These are phyloP conservation scores for Tupaia chinensis DNA, from an alignment of 2,113 vertebrate genomes.

Conservation along the genomic window DNA sequence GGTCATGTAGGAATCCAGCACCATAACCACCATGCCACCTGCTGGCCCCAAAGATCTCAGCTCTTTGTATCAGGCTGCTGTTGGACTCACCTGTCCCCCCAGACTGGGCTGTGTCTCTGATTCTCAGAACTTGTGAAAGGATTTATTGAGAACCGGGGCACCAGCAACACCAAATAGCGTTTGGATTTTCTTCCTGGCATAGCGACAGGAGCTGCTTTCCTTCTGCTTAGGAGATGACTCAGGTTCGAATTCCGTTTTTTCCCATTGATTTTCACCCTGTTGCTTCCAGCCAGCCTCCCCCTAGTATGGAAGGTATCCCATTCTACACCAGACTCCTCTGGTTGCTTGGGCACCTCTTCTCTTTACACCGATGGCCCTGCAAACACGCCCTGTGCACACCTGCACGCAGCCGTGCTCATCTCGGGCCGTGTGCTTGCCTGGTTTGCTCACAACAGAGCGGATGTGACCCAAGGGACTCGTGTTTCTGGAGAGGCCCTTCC, in stretches of 20 bases:
- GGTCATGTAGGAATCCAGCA: too few species aligned
- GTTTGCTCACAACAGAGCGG: background rate
- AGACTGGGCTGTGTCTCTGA: background rate
- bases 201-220: background rate
- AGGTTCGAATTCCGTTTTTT: background rate
- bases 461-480: background rate
- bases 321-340: background rate
- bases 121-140: background rate
- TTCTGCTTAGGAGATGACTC: background rate
- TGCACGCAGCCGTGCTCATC: background rate
- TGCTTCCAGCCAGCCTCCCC: background rate
- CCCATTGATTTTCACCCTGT: background rate
- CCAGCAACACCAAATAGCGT: background rate
- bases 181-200: background rate
- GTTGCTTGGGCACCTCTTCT: background rate
- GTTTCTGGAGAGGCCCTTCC: background rate
- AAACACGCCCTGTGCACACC: too few species aligned
- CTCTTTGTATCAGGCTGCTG: background rate
- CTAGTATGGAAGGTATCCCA: background rate
- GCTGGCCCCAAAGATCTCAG: background rate
- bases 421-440: background rate
- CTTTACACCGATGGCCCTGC: background rate
- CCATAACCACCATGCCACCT: too few species aligned
- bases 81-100: background rate
- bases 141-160: background rate